Evolutionary conservation across 2,113 vertebrate genomes (phyloP).

Genomic region (Cyprinodon brontotheroides): DNA sequence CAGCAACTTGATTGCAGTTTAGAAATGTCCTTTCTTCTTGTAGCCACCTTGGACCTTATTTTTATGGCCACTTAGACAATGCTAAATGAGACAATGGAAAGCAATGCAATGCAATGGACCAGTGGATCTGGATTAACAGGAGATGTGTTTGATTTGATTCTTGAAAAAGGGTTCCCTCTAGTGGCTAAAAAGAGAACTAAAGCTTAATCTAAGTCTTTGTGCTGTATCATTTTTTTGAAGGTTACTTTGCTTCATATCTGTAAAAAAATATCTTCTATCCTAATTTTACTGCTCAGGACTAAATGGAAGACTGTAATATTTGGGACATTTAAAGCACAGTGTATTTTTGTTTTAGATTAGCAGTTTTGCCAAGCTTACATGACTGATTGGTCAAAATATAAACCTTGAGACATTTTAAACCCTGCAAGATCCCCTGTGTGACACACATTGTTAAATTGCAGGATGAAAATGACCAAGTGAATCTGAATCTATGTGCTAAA

Average conservation of each 20-base stretch:
- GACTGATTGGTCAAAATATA: not conserved
- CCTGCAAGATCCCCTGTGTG: conserved; percentile 10
- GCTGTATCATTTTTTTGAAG: conserved; percentile 1
- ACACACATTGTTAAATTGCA: conserved; percentile 20
- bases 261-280: conserved; percentile 4
- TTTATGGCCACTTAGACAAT: not conserved
- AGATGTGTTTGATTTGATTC: conserved; percentile 33
- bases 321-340: conserved; percentile 2
- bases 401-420: not conserved
- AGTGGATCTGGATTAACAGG: conserved; percentile 55
- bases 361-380: conserved; percentile 12
- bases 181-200: conserved; percentile 47
- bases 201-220: conserved; percentile 25
- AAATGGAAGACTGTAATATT: conserved; percentile 4
- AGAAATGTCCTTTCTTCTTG: not conserved
- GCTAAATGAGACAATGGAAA: not conserved
- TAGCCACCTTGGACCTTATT: not conserved
- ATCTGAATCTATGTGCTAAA: not conserved
- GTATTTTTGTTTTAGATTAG: conserved; percentile 34
- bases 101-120: too few relatives aligned
- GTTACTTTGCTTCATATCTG: conserved; percentile 15
- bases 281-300: conserved; percentile 17
- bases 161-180: conserved; percentile 49
- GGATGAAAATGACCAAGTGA: conserved; percentile 6
- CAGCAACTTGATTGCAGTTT: not conserved